phyloP scores from a whole-genome alignment of 1,140 invertebrate genomes.

The Wasmannia auropunctata region DNA sequence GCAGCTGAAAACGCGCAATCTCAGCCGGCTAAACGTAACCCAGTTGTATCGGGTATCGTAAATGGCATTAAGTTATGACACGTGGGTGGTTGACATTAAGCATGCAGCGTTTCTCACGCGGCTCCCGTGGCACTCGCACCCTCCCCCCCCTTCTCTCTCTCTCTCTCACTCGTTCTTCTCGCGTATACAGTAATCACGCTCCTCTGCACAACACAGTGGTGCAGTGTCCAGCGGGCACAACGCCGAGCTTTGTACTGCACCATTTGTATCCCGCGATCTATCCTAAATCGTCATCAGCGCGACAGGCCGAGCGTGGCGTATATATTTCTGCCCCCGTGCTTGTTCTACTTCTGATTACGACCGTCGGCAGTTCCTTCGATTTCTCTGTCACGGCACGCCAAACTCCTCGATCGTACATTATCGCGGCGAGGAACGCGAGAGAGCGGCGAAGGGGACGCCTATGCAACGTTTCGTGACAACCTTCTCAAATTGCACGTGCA shows the following conservation, averaged over 20 bases:
- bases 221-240: slow-evolving; percentile 46
- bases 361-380: not conserved
- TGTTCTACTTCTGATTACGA: not conserved
- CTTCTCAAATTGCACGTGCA: slow-evolving; percentile 51
- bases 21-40: slow-evolving; percentile 32
- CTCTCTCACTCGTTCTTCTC: not conserved
- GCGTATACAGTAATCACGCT: slow-evolving; percentile 45
- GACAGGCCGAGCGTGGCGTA: not conserved
- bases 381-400: not conserved
- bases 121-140: slow-evolving; percentile 63
- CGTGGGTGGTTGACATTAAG: slow-evolving; percentile 67
- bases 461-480: slow-evolving; percentile 55
- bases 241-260: slow-evolving; percentile 53
- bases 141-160: too few species aligned
- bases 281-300: slow-evolving; percentile 45
- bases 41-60: slow-evolving; percentile 38
- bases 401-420: slow-evolving; percentile 1
- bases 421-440: too few species aligned
- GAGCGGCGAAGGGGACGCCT: slow-evolving; percentile 1
- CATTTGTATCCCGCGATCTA: slow-evolving; percentile 7
- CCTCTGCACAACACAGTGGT: slow-evolving; percentile 50
- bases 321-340: not conserved
- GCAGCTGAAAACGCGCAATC: slow-evolving; percentile 23
- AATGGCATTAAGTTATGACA: slow-evolving; percentile 62
- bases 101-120: slow-evolving; percentile 70